Evolutionary conservation across 2,797 vertebrate genomes (phyloP).

Genomic region (Phyllotis vaccarum): DNA sequence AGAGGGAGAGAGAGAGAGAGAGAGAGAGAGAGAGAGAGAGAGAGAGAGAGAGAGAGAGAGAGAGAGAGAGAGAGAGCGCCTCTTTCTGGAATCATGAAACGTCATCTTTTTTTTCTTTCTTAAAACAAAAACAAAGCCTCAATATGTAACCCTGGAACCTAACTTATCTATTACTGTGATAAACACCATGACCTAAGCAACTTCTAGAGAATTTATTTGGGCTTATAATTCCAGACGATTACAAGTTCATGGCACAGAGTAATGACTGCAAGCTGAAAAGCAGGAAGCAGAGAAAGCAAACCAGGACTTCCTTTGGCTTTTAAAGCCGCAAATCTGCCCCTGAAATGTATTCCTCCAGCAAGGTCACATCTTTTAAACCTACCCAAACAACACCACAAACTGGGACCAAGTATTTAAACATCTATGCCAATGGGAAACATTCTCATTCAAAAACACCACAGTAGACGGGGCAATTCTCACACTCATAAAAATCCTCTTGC

Average conservation of each 20-base stretch:
- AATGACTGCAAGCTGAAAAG: not conserved
- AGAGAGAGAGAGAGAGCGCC: too few relatives aligned
- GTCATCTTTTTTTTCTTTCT: not conserved
- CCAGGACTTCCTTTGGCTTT: not conserved
- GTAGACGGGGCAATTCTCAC: not conserved
- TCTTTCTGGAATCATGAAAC: conserved; percentile 44
- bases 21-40: too few relatives aligned
- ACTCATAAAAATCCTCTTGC: not conserved
- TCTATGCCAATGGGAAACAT: not conserved
- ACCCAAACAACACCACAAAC: not conserved
- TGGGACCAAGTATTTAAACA: not conserved
- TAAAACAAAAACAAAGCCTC: not conserved
- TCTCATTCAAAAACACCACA: too few relatives aligned
- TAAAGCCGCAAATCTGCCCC: not conserved
- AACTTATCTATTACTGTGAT: not conserved
- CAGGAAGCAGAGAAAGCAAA: not conserved
- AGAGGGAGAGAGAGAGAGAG: too few relatives aligned
- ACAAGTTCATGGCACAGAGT: not conserved
- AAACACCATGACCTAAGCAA: not conserved
- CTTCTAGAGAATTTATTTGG: not conserved
- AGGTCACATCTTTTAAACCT: not conserved
- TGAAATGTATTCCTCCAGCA: not conserved
- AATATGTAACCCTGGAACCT: not conserved
- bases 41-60: too few relatives aligned
- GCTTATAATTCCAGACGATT: too few relatives aligned